Conservation (phyloP, 2,797 vertebrate species). For the Muraenolepis orangiensis region DNA sequence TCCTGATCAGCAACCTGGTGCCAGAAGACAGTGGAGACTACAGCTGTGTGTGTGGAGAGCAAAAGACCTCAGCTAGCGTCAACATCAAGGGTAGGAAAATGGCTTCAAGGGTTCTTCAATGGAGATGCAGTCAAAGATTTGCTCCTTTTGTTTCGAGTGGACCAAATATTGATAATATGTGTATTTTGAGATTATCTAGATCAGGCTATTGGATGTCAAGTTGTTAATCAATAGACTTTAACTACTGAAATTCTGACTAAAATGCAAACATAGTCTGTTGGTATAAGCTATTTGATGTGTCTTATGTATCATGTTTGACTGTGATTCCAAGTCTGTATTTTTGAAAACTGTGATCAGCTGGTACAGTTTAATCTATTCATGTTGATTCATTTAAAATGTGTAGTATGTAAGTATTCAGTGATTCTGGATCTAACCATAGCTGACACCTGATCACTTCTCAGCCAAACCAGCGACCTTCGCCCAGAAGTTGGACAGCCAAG, state of each 20-base stretch:
- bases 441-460: slow-evolving; percentile 28
- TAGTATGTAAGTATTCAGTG: background rate
- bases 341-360: background rate
- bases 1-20: slow-evolving; percentile 52
- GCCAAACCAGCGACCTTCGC: slow-evolving; percentile 71
- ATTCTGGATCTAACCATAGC: background rate
- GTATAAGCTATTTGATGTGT: too few relatives aligned
- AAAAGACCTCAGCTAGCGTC: slow-evolving; percentile 53
- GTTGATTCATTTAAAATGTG: background rate
- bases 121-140: too few relatives aligned
- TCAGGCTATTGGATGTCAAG: too few relatives aligned
- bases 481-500: slow-evolving; percentile 60
- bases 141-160: too few relatives aligned
- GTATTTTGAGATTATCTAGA: too few relatives aligned
- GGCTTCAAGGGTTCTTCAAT: too few relatives aligned
- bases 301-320: too few relatives aligned
- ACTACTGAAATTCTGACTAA: too few relatives aligned
- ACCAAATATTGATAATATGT: too few relatives aligned
- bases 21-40: slow-evolving; percentile 60
- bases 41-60: slow-evolving; percentile 63
- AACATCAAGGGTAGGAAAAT: slow-evolving; percentile 61
- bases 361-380: background rate
- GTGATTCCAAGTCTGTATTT: background rate
- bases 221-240: too few relatives aligned
- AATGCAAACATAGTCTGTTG: too few relatives aligned